Conservation (phyloP, 1,140 invertebrate species). For the Lerema accius region DNA sequence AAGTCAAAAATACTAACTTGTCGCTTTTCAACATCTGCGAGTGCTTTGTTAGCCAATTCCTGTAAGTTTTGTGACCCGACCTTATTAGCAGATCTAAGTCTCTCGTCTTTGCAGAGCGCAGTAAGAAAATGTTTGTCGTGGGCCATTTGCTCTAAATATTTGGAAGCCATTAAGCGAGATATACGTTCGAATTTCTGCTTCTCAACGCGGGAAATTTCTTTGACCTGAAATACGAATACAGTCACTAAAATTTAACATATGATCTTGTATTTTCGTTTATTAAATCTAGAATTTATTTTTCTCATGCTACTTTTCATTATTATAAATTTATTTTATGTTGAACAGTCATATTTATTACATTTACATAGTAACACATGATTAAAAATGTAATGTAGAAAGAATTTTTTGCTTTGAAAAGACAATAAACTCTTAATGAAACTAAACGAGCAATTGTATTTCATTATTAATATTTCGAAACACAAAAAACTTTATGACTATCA, state of each 20-base stretch:
- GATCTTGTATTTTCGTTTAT: neutral
- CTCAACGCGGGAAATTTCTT: constrained; percentile 67
- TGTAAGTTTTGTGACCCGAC: constrained; percentile 59
- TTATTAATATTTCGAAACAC: too few species aligned
- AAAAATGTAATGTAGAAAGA: too few species aligned
- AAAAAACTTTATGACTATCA: too few species aligned
- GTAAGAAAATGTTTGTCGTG: constrained; percentile 75
- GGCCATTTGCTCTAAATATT: constrained; percentile 76
- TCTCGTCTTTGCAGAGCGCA: constrained; percentile 67
- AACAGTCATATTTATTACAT: too few species aligned
- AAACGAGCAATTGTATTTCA: too few species aligned
- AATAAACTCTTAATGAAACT: too few species aligned
- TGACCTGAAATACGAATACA: constrained; percentile 44
- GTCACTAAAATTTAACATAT: neutral
- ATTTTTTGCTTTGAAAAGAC: too few species aligned
- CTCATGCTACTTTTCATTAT: too few species aligned
- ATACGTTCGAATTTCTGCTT: constrained; percentile 66
- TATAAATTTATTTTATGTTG: too few species aligned
- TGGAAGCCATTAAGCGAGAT: constrained; percentile 72
- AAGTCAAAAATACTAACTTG: constrained; percentile 68
- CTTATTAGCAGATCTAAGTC: constrained; percentile 70
- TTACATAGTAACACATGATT: too few species aligned
- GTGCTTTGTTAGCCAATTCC: constrained; percentile 63
- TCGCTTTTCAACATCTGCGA: constrained; percentile 66
- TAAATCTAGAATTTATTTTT: neutral